Conservation (phyloP, 1,140 invertebrate species). For the Meloidogyne hapla region DNA sequence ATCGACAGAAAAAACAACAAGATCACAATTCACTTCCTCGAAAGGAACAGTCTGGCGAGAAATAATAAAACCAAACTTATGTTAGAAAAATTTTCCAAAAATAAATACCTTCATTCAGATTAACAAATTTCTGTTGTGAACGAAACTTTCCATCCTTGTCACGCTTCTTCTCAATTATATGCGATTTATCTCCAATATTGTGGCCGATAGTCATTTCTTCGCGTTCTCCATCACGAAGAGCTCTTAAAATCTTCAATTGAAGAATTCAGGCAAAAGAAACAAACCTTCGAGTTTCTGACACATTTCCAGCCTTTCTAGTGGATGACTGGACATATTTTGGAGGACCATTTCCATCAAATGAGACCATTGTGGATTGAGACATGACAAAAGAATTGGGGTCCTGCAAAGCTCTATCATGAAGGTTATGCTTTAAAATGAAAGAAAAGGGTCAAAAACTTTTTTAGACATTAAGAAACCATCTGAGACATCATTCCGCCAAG, state of each 20-base stretch:
- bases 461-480: constrained; percentile 31
- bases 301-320: constrained; percentile 58
- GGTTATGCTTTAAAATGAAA: constrained; percentile 28
- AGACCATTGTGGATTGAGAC: constrained; percentile 58
- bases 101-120: constrained; percentile 53
- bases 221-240: constrained; percentile 45
- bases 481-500: constrained; percentile 49
- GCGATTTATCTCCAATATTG: constrained; percentile 54
- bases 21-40: too few species aligned
- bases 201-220: constrained; percentile 56
- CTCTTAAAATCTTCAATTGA: constrained; percentile 33
- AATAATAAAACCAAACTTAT: too few species aligned
- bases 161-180: constrained; percentile 61
- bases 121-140: constrained; percentile 56
- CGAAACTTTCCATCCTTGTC: constrained; percentile 57
- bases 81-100: too few species aligned
- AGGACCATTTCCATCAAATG: constrained; percentile 49
- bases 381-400: constrained; percentile 57
- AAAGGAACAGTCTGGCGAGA: too few species aligned
- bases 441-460: too few species aligned
- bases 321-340: constrained; percentile 53
- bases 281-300: constrained; percentile 54
- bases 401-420: constrained; percentile 43
- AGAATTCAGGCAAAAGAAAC: background rate
- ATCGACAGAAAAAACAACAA: too few species aligned